phyloP scores from a whole-genome alignment of 2,888 invertebrate species.

The Leptinotarsa rubiginosa region DNA sequence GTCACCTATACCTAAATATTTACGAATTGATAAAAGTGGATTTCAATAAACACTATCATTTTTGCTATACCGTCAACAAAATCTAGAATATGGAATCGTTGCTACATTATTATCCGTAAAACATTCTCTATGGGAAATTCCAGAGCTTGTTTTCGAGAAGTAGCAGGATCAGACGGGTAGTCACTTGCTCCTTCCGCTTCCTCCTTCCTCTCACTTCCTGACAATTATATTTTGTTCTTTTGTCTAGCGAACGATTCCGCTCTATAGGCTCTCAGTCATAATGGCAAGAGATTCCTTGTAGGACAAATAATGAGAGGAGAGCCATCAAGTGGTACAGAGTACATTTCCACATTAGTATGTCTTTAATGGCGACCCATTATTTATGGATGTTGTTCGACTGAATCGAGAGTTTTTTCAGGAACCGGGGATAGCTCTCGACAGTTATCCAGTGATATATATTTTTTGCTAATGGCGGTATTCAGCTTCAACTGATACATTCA shows the following conservation, averaged over 20 bases:
- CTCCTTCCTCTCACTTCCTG: constrained; percentile 52
- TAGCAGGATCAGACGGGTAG: constrained; percentile 54
- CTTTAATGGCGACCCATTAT: constrained; percentile 43
- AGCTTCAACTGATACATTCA: constrained; percentile 20
- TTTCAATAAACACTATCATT: too few species aligned
- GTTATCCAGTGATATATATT: constrained; percentile 17
- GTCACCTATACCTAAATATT: too few species aligned
- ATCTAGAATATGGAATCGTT: constrained; percentile 27
- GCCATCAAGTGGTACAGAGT: constrained; percentile 50
- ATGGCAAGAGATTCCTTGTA: constrained; percentile 50
- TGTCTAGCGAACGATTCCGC: constrained; percentile 54
- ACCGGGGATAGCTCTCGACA: constrained; percentile 17
- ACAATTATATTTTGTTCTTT: constrained; percentile 59
- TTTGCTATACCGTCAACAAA: neutral
- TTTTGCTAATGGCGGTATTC: constrained; percentile 24
- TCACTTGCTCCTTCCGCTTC: constrained; percentile 57
- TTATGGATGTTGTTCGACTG: constrained; percentile 39
- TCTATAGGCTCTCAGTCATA: constrained; percentile 49
- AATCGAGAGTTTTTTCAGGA: constrained; percentile 33
- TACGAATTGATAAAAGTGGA: too few species aligned
- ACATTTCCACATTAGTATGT: constrained; percentile 46
- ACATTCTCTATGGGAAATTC: constrained; percentile 25
- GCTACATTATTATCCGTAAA: constrained; percentile 28
- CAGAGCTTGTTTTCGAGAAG: constrained; percentile 52
- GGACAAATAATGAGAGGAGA: constrained; percentile 52